phyloP scores from a whole-genome alignment of 2,113 vertebrate species.

The Monopterus albus region DNA sequence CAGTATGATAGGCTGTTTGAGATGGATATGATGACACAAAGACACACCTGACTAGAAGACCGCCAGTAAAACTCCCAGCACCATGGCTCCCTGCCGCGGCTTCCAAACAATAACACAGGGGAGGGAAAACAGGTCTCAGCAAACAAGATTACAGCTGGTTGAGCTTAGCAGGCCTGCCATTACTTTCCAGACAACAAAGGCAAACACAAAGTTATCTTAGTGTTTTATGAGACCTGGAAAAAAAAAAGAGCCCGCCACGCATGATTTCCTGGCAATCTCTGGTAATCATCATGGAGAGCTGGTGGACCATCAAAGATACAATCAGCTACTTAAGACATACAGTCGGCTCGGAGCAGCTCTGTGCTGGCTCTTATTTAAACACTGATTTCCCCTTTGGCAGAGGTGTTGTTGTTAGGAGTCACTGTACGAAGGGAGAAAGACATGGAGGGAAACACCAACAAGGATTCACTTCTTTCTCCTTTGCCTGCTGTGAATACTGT shows the following conservation, averaged over 20 bases:
- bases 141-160: slow-evolving; percentile 54
- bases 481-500: slow-evolving; percentile 24
- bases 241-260: slow-evolving; percentile 38
- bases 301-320: slow-evolving; percentile 80
- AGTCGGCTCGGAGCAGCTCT: slow-evolving; percentile 37
- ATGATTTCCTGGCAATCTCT: slow-evolving; percentile 67
- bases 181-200: slow-evolving; percentile 63
- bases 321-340: slow-evolving; percentile 56
- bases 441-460: slow-evolving; percentile 40
- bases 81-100: slow-evolving; percentile 37
- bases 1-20: slow-evolving; percentile 56
- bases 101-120: slow-evolving; percentile 55
- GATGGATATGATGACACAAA: slow-evolving; percentile 54
- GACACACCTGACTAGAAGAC: slow-evolving; percentile 62
- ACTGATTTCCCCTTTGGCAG: slow-evolving; percentile 69
- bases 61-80: slow-evolving; percentile 46
- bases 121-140: slow-evolving; percentile 45
- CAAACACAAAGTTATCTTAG: slow-evolving; percentile 44
- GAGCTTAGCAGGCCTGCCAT: slow-evolving; percentile 40
- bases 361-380: slow-evolving; percentile 28
- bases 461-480: slow-evolving; percentile 32
- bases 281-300: slow-evolving; percentile 71
- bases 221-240: slow-evolving; percentile 47
- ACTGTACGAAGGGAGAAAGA: slow-evolving; percentile 23
- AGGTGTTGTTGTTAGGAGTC: slow-evolving; percentile 28